Base-by-base conservation (phyloP, 2,888 invertebrate genomes). In the Harpagoxenus sublaevis region DNA sequence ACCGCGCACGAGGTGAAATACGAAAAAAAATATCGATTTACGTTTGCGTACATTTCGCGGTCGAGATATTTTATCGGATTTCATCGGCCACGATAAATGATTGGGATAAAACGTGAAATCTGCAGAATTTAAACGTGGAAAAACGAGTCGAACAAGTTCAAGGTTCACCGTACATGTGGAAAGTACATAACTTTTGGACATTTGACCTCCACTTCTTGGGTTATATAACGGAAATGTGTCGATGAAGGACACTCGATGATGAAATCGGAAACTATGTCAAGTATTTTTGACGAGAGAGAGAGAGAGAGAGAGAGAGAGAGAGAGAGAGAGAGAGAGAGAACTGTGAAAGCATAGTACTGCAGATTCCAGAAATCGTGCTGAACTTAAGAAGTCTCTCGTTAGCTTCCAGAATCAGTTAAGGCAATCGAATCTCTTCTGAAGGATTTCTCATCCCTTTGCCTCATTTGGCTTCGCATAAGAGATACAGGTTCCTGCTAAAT, bases 211-310 rank as follows among this genome's bases (percentile, higher is more conserved):
- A 31, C 42, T 65, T 39, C 12, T 73, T 28, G 42, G n/a, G 8
- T 57, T 63, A 65, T 55, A 51, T 68, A 60, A 57, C 57, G 66
- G 70, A 86, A 71, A 81, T 57, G 45, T 79, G 70, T 63, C 86
- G 84, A 84, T 85, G 86, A 85, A 84, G 84, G 78, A 71, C 73
- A 87, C 88, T 89, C 88, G 83, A 89, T 89, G 86, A 88, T 83
- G 86, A 88, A 82, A 74, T 82, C 45, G 66, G 51, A 85, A 89
- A 88, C 77, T 78, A 85, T 89, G 89, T 89, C 89, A 86, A 90
- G 89, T 53, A 65, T 84, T 51, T 88, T 87, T 73, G 82, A 83
- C 62, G 68, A 28, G 70, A 28, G 28, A 39, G 9, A 31, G 8
- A n/a, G n/a, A n/a, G n/a, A n/a, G n/a, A n/a, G 28, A 28, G 15